phyloP scores from a whole-genome alignment of 2,888 invertebrate species.

The Schrankia costaestrigalis region DNA sequence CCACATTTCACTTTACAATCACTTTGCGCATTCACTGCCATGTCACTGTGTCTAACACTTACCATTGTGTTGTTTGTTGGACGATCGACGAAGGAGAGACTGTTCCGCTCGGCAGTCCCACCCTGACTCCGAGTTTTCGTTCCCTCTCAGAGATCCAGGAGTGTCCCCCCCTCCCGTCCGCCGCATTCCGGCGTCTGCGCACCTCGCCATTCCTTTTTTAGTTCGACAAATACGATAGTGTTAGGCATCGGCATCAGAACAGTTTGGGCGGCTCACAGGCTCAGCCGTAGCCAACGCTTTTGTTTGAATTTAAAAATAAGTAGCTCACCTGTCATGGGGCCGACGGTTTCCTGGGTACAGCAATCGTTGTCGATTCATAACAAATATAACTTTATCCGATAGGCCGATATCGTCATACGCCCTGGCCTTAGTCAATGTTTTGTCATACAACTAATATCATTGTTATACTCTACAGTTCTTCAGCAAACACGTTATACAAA shows the following conservation, averaged over 20 bases:
- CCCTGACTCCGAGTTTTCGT: constrained; percentile 72
- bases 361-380: constrained; percentile 29
- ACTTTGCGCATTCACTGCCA: constrained; percentile 34
- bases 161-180: constrained; percentile 40
- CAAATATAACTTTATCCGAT: too few relatives aligned
- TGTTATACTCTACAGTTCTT: too few relatives aligned
- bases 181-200: constrained; percentile 30
- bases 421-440: too few relatives aligned
- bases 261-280: constrained; percentile 42
- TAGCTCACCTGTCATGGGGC: constrained; percentile 50
- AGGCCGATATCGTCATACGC: too few relatives aligned
- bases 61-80: constrained; percentile 75
- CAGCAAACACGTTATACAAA: too few relatives aligned
- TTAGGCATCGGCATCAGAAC: constrained; percentile 60
- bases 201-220: constrained; percentile 72
- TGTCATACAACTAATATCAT: too few relatives aligned
- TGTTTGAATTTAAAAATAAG: constrained; percentile 60
- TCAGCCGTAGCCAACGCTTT: constrained; percentile 47
- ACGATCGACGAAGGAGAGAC: constrained; percentile 76
- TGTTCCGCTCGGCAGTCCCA: constrained; percentile 76
- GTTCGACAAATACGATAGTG: constrained; percentile 65
- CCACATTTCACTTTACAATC: constrained; percentile 40
- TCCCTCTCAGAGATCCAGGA: constrained; percentile 54
- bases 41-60: constrained; percentile 52
- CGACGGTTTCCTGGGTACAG: constrained; percentile 42